Base-by-base conservation (phyloP, 2,888 invertebrate genomes). In the Stratiomys singularior region DNA sequence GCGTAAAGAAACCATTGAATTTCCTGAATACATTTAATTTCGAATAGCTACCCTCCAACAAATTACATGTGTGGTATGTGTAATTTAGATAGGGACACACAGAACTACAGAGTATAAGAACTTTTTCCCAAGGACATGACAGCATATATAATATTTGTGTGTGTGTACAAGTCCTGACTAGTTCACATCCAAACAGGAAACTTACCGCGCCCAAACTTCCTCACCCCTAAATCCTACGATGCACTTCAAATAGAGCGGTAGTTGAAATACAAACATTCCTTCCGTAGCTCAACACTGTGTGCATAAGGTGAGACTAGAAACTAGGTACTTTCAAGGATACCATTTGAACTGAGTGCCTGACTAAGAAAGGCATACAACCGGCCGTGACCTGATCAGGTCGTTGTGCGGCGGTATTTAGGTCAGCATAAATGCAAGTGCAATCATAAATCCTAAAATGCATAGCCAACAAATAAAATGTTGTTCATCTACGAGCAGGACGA, bases 301-400 rank as follows among this genome's bases (percentile, higher is more conserved):
- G 37, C 37, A 37, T 9, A 9, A 37, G 37, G 37, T 37, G 37
- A 37, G 37, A 37, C 37, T 37, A 37, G 37, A 37, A 37, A 37
- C 3, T 37, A 37, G 37, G 37, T 37, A 37, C 9, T 3, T 37
- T 37, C 37, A 37, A 37, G 37, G 37, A 37, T 37, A 37, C 37
- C 37, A 37, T 5, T 37, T 9, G 5, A 37, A 37, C 37, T 37
- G 37, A 9, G 66, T 66, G 23, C 18, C n/a, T 66, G 66, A 66
- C 66, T 66, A 66, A 66, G 47, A 76, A 44, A 28, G 56, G 58
- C 52, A 78, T 64, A 78, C 60, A 69, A 69, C 77, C 77, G 77
- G 47, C 77, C 77, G 58, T 77, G 77, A 77, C 77, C 69, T 44
- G 60, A 21, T 9, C 56, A 67, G 76, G 76, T 76, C 76, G 67